Conservation (phyloP, 1,140 invertebrate species). For the Drosophila aff. region DNA sequence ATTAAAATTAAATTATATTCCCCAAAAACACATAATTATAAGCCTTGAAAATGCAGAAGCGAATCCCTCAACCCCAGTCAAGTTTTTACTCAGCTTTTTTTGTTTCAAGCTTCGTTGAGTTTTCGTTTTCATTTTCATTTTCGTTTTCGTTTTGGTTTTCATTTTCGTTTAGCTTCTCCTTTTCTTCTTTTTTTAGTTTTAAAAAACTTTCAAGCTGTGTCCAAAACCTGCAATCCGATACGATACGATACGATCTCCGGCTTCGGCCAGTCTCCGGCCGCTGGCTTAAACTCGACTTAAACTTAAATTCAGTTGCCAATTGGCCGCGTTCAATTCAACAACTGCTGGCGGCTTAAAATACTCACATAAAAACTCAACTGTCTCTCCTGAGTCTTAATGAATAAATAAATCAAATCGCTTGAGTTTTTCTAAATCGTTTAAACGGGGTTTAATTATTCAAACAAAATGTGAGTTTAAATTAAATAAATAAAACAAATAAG, state of each 20-base stretch:
- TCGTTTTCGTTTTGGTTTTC: constrained; percentile 13
- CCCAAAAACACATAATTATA: constrained; percentile 14
- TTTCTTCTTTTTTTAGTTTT: constrained; percentile 31
- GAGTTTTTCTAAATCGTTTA: background rate
- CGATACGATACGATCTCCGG: constrained; percentile 32
- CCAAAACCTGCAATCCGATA: constrained; percentile 39
- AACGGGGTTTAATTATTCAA: background rate
- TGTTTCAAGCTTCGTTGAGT: constrained; percentile 55
- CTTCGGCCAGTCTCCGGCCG: constrained; percentile 31
- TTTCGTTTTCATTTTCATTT: constrained; percentile 37
- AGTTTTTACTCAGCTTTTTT: constrained; percentile 52
- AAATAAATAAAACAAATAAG: no score
- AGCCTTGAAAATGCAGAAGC: constrained; percentile 7
- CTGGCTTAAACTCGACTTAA: constrained; percentile 27
- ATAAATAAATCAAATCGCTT: constrained; percentile 2
- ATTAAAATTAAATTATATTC: background rate
- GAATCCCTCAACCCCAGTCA: constrained; percentile 29
- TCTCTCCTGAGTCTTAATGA: background rate
- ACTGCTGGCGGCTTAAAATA: constrained; percentile 41
- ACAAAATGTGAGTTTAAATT: constrained; percentile 47
- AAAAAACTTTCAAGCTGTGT: constrained; percentile 69
- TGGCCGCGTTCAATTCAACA: constrained; percentile 69
- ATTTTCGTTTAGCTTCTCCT: constrained; percentile 35
- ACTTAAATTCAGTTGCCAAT: constrained; percentile 65
- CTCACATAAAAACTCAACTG: constrained; percentile 4